phyloP scores from a whole-genome alignment of 2,113 vertebrate species.

The Scomber scombrus region DNA sequence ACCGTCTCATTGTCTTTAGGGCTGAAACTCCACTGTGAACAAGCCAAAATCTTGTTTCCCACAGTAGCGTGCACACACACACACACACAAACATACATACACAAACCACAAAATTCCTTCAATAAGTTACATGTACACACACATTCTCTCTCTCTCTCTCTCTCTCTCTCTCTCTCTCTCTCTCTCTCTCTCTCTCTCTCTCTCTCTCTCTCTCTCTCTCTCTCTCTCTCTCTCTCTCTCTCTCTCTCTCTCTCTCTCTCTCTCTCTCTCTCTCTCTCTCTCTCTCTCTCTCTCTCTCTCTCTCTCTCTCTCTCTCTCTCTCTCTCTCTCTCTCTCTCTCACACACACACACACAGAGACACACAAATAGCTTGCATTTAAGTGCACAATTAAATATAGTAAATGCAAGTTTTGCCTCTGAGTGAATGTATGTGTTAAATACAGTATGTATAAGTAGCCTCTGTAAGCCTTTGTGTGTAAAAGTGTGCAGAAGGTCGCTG shows the following conservation, averaged over 20 bases:
- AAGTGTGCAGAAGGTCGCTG: conserved; percentile 20
- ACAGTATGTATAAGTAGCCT: neutral
- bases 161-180: neutral
- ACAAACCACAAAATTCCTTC: neutral
- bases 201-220: neutral
- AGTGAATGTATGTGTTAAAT: neutral
- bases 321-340: neutral
- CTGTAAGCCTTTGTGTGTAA: neutral
- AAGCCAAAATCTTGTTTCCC: conserved; percentile 23
- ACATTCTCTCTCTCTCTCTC: neutral
- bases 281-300: neutral
- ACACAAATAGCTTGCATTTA: no score
- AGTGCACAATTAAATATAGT: no score
- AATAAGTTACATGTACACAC: conserved; percentile 1
- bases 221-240: neutral
- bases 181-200: neutral
- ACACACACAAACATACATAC: neutral
- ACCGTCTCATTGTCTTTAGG: neutral
- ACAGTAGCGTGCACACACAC: neutral
- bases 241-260: neutral
- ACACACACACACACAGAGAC: neutral
- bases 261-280: neutral
- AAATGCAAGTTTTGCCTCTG: neutral
- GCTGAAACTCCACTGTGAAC: neutral
- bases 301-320: neutral